Conservation (phyloP, 2,113 vertebrate species). For the Brevimyrus niger region DNA sequence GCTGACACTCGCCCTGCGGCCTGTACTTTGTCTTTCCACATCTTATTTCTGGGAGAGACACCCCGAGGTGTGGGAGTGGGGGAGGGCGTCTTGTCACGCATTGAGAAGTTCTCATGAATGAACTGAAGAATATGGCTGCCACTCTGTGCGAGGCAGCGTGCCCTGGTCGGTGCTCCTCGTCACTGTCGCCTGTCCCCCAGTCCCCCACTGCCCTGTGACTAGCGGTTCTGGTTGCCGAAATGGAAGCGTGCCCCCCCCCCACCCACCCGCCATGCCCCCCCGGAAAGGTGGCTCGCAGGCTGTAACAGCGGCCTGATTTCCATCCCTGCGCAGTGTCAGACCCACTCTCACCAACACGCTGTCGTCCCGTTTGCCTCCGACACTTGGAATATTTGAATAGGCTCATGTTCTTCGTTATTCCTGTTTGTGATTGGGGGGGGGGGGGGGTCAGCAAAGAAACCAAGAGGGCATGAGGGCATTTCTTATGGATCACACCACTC, state of each 20-base stretch:
- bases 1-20: background rate
- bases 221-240: conserved; percentile 4
- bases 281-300: conserved; percentile 50
- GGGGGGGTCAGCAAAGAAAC: background rate
- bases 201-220: conserved; percentile 17
- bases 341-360: background rate
- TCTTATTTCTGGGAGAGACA: background rate
- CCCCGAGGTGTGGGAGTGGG: background rate
- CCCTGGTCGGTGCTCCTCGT: conserved; percentile 37
- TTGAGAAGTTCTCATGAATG: conserved; percentile 23
- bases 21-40: background rate
- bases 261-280: conserved; percentile 38
- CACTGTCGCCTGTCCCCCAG: conserved; percentile 35
- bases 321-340: background rate
- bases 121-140: conserved; percentile 25
- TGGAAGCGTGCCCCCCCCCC: conserved; percentile 34
- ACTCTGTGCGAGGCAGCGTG: conserved; percentile 39
- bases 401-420: background rate
- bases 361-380: background rate
- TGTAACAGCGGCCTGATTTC: background rate
- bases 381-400: conserved; percentile 7
- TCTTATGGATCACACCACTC: background rate
- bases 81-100: background rate
- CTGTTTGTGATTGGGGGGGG: background rate
- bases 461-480: background rate